A percentile compares a stretch with the other conserved stretches of the same genome.
Conservation (phyloP, 2,113 vertebrate genomes). For the Salvelinus alpinus region DNA sequence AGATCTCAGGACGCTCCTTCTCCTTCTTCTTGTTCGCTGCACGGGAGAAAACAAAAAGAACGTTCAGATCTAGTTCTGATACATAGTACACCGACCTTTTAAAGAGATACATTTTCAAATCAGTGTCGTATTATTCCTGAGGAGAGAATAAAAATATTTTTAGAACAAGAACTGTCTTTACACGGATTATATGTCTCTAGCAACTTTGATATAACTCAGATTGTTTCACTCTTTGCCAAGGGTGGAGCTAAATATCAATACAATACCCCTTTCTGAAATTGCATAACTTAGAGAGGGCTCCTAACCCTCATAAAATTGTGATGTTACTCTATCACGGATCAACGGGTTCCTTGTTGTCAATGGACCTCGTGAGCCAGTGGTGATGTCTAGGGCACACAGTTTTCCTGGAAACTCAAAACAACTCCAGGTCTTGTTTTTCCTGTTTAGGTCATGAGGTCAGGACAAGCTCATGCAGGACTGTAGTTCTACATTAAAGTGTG, state of each 20-base stretch:
- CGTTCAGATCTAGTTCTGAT: background rate
- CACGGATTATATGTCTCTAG: too few relatives aligned
- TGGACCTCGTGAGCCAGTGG: background rate
- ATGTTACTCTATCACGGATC: slow-evolving; percentile 1
- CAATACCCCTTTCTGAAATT: background rate
- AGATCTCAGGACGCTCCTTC: slow-evolving; percentile 98
- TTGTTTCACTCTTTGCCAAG: background rate
- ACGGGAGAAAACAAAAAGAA: slow-evolving; percentile 36
- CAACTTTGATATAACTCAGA: too few relatives aligned
- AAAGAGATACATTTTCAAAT: background rate
- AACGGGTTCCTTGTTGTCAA: background rate
- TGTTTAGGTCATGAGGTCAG: background rate
- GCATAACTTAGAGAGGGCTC: background rate
- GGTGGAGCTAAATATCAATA: background rate
- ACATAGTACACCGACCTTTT: background rate
- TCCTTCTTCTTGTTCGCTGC: slow-evolving; percentile 99
- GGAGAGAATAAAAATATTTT: too few relatives aligned
- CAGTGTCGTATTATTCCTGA: too few relatives aligned
- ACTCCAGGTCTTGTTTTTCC: background rate
- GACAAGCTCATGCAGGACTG: background rate
- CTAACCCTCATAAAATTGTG: background rate
- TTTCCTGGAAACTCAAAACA: too few relatives aligned
- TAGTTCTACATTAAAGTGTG: background rate
- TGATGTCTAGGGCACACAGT: background rate
- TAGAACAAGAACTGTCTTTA: too few relatives aligned